These are phyloP conservation scores for Apantesis nais DNA, from an alignment of 2,888 invertebrate species.

Conservation along the genomic window DNA sequence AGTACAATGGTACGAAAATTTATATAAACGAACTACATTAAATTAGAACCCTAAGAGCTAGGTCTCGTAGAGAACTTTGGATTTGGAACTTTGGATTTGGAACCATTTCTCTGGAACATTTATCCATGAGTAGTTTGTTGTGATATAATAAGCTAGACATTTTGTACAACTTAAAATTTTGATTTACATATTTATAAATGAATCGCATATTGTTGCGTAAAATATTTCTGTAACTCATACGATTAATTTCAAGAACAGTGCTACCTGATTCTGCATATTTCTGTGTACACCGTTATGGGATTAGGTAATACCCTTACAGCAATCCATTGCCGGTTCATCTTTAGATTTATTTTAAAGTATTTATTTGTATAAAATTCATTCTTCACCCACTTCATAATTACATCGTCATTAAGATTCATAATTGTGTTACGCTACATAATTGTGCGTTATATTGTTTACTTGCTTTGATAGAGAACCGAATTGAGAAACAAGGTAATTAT, in stretches of 20 bases:
- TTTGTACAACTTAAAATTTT: background rate
- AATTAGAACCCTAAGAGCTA: too few relatives aligned
- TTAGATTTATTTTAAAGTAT: background rate
- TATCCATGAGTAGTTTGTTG: background rate
- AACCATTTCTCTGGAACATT: background rate
- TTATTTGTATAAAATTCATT: background rate
- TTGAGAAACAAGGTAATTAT: too few relatives aligned
- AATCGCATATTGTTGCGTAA: constrained; percentile 7
- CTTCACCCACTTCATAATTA: background rate
- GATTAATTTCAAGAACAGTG: constrained; percentile 1
- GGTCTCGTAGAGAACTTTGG: too few relatives aligned
- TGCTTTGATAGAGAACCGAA: too few relatives aligned
- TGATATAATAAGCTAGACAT: background rate
- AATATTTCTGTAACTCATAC: background rate
- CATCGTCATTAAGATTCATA: background rate
- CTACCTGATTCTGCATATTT: background rate
- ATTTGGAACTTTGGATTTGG: too few relatives aligned
- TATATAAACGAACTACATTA: too few relatives aligned
- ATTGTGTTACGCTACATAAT: background rate
- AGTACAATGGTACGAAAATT: too few relatives aligned
- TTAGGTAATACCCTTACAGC: background rate
- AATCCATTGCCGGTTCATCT: background rate
- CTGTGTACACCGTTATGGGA: background rate
- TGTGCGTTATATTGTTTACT: too few relatives aligned
- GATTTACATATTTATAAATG: background rate